These are phyloP conservation scores for Myiotriccus ornatus DNA, from an alignment of 2,797 vertebrate species.

Conservation along the genomic window DNA sequence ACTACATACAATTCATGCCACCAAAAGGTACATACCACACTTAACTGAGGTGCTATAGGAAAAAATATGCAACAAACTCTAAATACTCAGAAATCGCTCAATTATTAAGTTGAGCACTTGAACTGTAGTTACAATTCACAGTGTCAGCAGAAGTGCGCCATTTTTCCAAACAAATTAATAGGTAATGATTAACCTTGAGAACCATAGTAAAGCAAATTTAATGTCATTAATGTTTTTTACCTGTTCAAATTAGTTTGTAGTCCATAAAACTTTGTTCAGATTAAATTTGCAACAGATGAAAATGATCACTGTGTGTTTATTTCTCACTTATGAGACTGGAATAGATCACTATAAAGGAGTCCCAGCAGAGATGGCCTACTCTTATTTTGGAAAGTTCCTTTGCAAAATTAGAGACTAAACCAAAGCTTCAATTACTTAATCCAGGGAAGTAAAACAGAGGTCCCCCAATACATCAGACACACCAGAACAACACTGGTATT, in stretches of 20 bases:
- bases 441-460: not conserved
- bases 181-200: not conserved
- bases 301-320: not conserved
- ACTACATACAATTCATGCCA: not conserved
- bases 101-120: not conserved
- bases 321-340: not conserved
- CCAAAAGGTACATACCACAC: not conserved
- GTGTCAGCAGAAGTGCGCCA: not conserved
- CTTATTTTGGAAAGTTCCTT: not conserved
- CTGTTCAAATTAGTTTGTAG: not conserved
- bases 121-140: not conserved
- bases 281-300: not conserved
- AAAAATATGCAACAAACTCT: not conserved
- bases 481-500: not conserved
- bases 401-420: not conserved
- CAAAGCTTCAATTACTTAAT: not conserved
- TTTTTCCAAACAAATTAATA: not conserved
- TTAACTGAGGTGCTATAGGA: accelerated
- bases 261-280: not conserved
- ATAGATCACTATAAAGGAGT: not conserved
- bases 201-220: not conserved
- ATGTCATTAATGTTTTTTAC: not conserved
- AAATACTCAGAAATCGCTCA: not conserved
- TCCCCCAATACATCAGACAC: not conserved
- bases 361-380: not conserved